Base-by-base conservation (phyloP, 2,113 vertebrate species). In the Ctenodactylus gundi region DNA sequence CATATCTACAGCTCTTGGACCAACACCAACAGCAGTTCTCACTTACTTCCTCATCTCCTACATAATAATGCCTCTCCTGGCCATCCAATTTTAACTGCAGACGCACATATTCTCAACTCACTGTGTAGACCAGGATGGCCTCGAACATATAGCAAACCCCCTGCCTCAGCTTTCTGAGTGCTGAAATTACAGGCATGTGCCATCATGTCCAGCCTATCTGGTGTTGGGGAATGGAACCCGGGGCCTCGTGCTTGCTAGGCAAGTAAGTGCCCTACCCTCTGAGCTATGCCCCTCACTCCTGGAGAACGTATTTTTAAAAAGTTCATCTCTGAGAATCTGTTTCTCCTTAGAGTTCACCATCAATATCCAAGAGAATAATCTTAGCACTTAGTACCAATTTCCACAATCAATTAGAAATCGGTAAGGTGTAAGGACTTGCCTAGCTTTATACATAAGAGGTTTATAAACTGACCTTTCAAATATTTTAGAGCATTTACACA, bases 401-500 rank as follows among this genome's bases (percentile, higher is more conserved):
- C 55, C 36, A 90, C 14, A 84, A 73, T 58, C 75, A 64, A 57
- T 0, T 53, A 18, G 29, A 95, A 93, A 93, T 55, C 64, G 73
- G 7, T 84, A 41, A 21, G 87, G n/a, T 57, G 7, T 29, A 93
- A 46, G 15, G 27, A 21, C 23, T 65, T 80, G 13, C 53, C 27
- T 9, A 20, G 64, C 13, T 60, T 72, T 78, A 85, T 62, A 78
- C 67, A 80, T 57, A 87, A 82, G n/a, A 70, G 51, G 17, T 73
- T 88, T 80, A 64, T 27, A 93, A 91, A 60, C 5, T 14, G 86
- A 72, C 10, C 21, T 91, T 86, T 80, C 46, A 94, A 88, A 90
- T 93, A 77, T 86, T 89, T 96, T 41, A 36, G 82, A 95, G 76
- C 23, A 91, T 44, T 46, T 76, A 82, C 46, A 57, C 12, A 72